Base-by-base conservation (phyloP, 2,113 vertebrate species). In the Dipodomys ordii region DNA sequence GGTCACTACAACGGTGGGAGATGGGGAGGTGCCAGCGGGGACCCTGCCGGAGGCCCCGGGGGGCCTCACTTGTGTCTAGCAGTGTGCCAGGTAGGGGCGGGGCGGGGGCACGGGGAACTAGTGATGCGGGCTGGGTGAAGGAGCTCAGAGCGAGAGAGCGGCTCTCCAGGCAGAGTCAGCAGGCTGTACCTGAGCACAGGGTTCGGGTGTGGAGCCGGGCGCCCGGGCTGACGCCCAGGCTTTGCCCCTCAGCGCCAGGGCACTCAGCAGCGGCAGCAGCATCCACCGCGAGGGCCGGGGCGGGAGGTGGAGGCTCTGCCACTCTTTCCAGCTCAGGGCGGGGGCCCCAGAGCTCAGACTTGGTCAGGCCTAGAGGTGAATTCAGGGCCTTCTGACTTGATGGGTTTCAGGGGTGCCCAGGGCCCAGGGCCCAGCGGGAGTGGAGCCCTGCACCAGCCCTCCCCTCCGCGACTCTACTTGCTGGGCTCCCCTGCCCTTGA, bases 391-490 rank as follows among this genome's bases (percentile, higher is more conserved):
- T 49, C 68, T 62, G 72, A 35, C 57, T 81, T 30, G 7, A 10
- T 23, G 3, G 25, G 67, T 53, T 73, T 53, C 18, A 4, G 22
- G 64, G 84, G 74, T n/a, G 4, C 73, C 64, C 46, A 16, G n/a
- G 3, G 8, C 39, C 88, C 35, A 65, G 44, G 72, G 32, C 77
- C 0, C 0, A 65, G 53, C 57, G 23, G 28, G 15, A 67, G n/a
- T 60, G 19, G 62, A 81, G 60, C 67, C 57, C 39, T 57, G 69
- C 30, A 67, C 62, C 62, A 69, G 78, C 84, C 73, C 79, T 72
- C 84, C 84, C 73, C 79, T 72, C 84, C 57, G 87, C 73, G 95
- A 83, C 87, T 92, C 1, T 1, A 81, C 64, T 79, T 71, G 77
- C 88, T 88, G 10, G 39, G 77, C 53, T 89, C 8, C 62, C 46